Conservation (phyloP, 2,113 vertebrate genomes). For the Rynchops niger region DNA sequence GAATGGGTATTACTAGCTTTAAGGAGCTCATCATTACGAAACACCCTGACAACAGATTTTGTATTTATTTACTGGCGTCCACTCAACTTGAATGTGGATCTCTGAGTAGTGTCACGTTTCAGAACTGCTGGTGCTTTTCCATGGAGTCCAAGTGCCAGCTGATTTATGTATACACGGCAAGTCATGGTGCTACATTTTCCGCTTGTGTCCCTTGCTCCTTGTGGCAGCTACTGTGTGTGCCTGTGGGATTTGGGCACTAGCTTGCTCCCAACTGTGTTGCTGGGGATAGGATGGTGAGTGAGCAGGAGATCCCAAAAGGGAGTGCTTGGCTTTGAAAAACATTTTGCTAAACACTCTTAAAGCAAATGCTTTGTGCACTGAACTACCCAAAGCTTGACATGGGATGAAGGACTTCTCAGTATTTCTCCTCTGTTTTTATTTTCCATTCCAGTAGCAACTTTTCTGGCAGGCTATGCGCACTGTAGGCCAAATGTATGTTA, state of each 20-base stretch:
- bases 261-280: not conserved
- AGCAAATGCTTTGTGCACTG: not conserved
- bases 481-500: not conserved
- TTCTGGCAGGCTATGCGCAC: not conserved
- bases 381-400: not conserved
- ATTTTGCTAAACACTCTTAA: not conserved
- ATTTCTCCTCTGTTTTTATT: not conserved
- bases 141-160: not conserved
- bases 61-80: slow-evolving; percentile 43
- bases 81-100: not conserved
- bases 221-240: not conserved
- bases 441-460: not conserved
- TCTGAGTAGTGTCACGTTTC: slow-evolving; percentile 18
- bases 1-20: not conserved
- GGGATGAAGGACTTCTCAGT: not conserved
- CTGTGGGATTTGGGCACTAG: not conserved
- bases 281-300: not conserved
- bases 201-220: not conserved
- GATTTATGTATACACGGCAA: not conserved
- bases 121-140: not conserved
- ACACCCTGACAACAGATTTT: slow-evolving; percentile 18
- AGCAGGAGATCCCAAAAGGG: not conserved
- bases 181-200: not conserved
- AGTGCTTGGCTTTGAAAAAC: not conserved
- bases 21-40: slow-evolving; percentile 16